Evolutionary conservation across 2,797 vertebrate genomes (phyloP).

Genomic region (Dallia pectoralis): DNA sequence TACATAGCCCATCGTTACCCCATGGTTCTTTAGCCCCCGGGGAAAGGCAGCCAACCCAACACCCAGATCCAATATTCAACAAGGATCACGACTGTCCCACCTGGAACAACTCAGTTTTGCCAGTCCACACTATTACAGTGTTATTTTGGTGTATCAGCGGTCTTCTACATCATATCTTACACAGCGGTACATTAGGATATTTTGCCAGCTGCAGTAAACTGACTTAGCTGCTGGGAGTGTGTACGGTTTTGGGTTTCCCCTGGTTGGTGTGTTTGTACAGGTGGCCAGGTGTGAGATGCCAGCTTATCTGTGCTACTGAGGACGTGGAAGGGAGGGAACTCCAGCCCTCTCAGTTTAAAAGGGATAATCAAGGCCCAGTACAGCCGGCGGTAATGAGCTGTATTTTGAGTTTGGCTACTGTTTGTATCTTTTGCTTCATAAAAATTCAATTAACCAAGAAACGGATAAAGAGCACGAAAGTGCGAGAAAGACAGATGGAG

Average conservation of each 20-base stretch:
- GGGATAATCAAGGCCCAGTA: neutral
- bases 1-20: no score
- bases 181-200: neutral
- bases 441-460: no score
- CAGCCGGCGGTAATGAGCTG: neutral
- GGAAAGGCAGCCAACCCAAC: no score
- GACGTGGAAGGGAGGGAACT: neutral
- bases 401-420: neutral
- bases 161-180: neutral
- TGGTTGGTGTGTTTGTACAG: constrained; percentile 6
- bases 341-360: neutral
- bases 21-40: no score
- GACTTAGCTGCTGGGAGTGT: constrained; percentile 23
- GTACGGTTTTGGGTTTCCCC: constrained; percentile 4
- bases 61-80: no score
- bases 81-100: no score
- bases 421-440: no score
- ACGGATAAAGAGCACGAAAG: no score
- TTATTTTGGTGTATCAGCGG: constrained; percentile 1
- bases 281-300: constrained; percentile 13
- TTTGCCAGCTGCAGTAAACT: constrained; percentile 3
- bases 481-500: no score
- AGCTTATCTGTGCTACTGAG: neutral
- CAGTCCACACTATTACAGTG: neutral
- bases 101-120: neutral